A percentile compares a stretch with the other conserved stretches of the same genome.
phyloP scores from a whole-genome alignment of 2,888 invertebrate genomes.

The Pachliopta kotzebuea region DNA sequence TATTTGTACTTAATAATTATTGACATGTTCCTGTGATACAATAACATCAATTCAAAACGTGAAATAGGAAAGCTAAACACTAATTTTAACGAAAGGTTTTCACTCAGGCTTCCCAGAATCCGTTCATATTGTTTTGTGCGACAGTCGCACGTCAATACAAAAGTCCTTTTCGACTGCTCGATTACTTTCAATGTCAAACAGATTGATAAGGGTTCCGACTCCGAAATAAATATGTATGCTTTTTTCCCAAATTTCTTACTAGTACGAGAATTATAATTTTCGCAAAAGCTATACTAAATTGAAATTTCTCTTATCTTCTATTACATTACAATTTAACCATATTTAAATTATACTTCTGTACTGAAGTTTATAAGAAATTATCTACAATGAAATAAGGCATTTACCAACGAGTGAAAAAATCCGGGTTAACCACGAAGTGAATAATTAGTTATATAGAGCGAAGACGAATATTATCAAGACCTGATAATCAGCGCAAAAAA shows the following conservation, averaged over 20 bases:
- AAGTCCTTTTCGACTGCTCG: conserved; percentile 5
- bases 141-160: neutral
- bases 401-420: no score
- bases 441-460: no score
- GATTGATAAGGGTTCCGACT: conserved; percentile 1
- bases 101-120: neutral
- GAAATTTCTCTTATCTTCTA: neutral
- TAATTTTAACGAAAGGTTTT: neutral
- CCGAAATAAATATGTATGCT: neutral
- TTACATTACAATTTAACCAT: no score
- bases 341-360: no score
- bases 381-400: no score
- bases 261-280: neutral
- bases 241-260: no score
- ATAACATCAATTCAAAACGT: neutral
- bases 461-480: no score
- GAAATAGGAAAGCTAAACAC: neutral
- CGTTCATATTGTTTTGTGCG: neutral
- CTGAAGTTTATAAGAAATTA: no score
- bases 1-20: no score
- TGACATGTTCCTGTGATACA: no score
- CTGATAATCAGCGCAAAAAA: neutral
- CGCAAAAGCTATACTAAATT: neutral
- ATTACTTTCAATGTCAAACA: conserved; percentile 12
- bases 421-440: no score